Evolutionary conservation across 2,797 vertebrate genomes (phyloP), one percentile per base, ranked within the genome.

Genomic region (Sebastes vulpes): DNA sequence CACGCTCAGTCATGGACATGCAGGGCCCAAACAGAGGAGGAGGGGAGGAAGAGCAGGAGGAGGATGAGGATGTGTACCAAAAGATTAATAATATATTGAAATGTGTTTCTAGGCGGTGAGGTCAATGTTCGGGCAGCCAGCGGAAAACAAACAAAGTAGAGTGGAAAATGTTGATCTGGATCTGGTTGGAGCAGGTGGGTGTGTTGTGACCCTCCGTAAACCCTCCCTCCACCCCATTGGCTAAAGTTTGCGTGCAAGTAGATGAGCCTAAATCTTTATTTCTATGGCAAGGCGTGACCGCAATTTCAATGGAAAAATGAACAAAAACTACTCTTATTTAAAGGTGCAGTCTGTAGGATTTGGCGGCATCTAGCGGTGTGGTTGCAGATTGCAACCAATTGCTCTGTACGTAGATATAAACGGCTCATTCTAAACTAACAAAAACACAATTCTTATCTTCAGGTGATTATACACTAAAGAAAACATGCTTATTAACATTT

Each of bases 81-180:
- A 42, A 66, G 25, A 82, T 63, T 16, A n/a, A 65, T 16, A 26
- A 29, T 12, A 76, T 63, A 65, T 77, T 65, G 52, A 50, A 38
- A 79, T 35, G 35, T 25, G 71, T 72, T 79, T 70, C 28, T 23
- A 31, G 60, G 38, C 52, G 5, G 2, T 42, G 38, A 16, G 38
- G 38, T 42, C 5, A 42, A 16, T 42, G 38, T 42, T 42, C 2
- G 38, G 14, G 38, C 38, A 79, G 25, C 23, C 28, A 28, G 42
- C 38, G 65, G 53, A 76, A 83, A 83, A 59, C 1, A 84, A 84
- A 72, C 48, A 67, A 25, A 61, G 32, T 26, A 54, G 18, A n/a
- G 46, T 26, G n/a, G 65, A 67, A 76, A 57, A 50, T 66, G 10
- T 53, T 29, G 23, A 82, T 79, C 32, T 20, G 7, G 59, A 64